Percentiles rank a stretch among this genome's conserved stretches.
Evolutionary conservation across 1,140 invertebrate genomes (phyloP).

Genomic region (Epicauta chinensis): DNA sequence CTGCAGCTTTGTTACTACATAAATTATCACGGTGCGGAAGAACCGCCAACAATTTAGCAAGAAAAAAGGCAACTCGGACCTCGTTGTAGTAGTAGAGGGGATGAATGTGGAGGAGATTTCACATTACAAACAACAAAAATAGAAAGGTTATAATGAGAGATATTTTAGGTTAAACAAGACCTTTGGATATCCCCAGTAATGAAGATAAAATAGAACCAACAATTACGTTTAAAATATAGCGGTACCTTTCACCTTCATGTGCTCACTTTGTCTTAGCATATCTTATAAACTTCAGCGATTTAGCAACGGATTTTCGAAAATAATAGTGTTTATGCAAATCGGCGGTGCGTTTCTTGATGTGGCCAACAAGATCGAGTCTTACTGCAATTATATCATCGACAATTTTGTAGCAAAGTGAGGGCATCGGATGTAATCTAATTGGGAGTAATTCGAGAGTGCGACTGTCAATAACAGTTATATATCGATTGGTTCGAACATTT

Average conservation of each 20-base stretch:
- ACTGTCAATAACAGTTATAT: constrained; percentile 41
- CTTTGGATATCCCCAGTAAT: no score
- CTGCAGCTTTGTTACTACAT: constrained; percentile 41
- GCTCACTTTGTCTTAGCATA: background rate
- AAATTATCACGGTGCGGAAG: constrained; percentile 41
- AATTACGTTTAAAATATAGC: no score
- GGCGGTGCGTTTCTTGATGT: background rate
- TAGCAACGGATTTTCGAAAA: background rate
- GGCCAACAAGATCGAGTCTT: background rate
- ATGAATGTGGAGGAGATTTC: no score
- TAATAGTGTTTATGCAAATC: background rate
- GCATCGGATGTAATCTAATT: constrained; percentile 20
- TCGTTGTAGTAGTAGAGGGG: no score
- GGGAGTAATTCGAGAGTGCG: constrained; percentile 26
- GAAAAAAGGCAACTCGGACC: background rate
- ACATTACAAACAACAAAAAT: background rate
- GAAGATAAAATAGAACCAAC: no score
- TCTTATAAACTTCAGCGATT: background rate
- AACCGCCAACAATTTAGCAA: constrained; percentile 8
- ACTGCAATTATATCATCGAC: background rate
- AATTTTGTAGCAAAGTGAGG: constrained; percentile 4
- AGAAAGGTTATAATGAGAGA: background rate
- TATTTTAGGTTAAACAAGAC: background rate
- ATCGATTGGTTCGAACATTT: constrained; percentile 40
- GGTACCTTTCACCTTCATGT: background rate